These are phyloP conservation scores for Trinorchestia longiramus DNA, from an alignment of 1,140 invertebrate genomes.

Conservation along the genomic window DNA sequence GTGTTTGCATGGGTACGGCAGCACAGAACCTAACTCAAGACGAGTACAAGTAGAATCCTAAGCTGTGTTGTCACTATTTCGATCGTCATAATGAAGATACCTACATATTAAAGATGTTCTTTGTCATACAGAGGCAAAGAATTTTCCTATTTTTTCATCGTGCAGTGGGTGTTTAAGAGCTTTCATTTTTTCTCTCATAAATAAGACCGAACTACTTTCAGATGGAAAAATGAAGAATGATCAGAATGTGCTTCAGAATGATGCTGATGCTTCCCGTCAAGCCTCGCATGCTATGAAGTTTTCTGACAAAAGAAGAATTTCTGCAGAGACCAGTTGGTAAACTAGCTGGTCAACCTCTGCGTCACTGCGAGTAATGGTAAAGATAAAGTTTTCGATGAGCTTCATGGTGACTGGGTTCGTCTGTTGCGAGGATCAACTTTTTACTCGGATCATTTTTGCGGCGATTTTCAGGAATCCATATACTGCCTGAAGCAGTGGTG, in stretches of 20 bases:
- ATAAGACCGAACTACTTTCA: too few relatives aligned
- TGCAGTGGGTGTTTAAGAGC: not conserved
- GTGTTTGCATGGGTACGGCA: not conserved
- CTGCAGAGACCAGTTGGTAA: not conserved
- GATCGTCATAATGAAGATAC: not conserved
- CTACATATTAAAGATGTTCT: not conserved
- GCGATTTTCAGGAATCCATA: not conserved
- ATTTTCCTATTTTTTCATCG: not conserved
- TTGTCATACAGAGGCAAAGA: not conserved
- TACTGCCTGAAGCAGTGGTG: too few relatives aligned
- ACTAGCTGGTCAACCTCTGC: not conserved
- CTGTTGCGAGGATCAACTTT: not conserved
- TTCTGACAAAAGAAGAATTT: not conserved
- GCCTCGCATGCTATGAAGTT: not conserved
- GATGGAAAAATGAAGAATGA: not conserved
- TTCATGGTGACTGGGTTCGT: not conserved
- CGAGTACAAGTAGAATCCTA: too few relatives aligned
- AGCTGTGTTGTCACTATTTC: too few relatives aligned
- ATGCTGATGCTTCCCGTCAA: too few relatives aligned
- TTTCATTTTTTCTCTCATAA: too few relatives aligned
- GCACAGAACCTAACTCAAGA: not conserved
- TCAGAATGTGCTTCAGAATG: not conserved
- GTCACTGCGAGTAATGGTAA: not conserved
- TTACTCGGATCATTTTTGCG: not conserved
- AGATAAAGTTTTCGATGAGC: not conserved